Base-by-base conservation (phyloP, 2,113 vertebrate species). In the Sinocyclocheilus anophthalmus region DNA sequence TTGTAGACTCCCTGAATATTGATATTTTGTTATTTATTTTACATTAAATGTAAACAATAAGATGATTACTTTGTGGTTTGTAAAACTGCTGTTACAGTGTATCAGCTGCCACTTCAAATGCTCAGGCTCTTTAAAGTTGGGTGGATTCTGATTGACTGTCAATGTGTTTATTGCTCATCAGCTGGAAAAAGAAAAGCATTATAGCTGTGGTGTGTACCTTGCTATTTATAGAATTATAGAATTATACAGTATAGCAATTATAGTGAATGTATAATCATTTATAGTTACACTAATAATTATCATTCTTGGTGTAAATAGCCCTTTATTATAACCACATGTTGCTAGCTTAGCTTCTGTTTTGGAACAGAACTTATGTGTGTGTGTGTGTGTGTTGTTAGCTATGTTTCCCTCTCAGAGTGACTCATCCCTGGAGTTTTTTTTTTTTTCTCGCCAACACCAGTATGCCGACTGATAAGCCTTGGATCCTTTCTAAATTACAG, bases 401-500 rank as follows among this genome's bases (percentile, higher is more conserved):
- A 57, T 70, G 24, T 86, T 89, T 86, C 65, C 83, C 81, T 90
- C 77, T 16, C 67, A 87, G 84, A 81, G 73, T 85, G 86, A 90
- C 84, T 91, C 89, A 90, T 83, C 88, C 88, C 59, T 67, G 77
- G 50, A 82, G 86, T 84, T 70, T 76, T 67, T 57, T 22, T 4
- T 4, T 10, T 5, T 63, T n/a, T 16, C 53, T 33, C 13, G 20
- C 12, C 67, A 89, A 86, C 92, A 90, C 85, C 82, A 85, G 88
- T 92, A 87, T 88, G 89, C 85, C 80, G 82, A 72, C 86, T 90
- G 92, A 94, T 94, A 94, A 94, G 93, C 92, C 85, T 86, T 77
- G 89, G 92, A 92, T 90, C 91, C 88, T 88, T 88, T 93, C 89
- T 93, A 93, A 94, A 94, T 94, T 93, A 95, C 89, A 93, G 91